These are phyloP conservation scores for Lepisosteus osseus DNA, from an alignment of 2,113 vertebrate species.

Conservation along the genomic window DNA sequence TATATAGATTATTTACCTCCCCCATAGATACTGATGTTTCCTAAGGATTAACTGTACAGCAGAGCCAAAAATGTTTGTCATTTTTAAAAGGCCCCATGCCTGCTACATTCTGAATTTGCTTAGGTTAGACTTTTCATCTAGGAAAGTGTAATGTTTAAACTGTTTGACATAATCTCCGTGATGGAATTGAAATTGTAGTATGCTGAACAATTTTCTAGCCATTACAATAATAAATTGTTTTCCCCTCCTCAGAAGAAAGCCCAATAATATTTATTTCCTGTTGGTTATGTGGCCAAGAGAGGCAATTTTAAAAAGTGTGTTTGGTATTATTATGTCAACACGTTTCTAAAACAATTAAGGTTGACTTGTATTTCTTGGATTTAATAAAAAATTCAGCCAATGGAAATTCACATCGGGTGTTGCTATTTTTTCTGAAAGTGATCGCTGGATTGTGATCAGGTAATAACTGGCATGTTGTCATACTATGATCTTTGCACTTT, in stretches of 20 bases:
- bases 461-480: no score
- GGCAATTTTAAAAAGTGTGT: no score
- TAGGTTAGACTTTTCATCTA: constrained; percentile 34
- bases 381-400: no score
- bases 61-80: constrained; percentile 42
- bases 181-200: constrained; percentile 20
- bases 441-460: no score
- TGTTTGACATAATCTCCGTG: constrained; percentile 9
- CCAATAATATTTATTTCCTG: constrained; percentile 2
- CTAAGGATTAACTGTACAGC: constrained; percentile 30
- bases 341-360: no score
- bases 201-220: constrained; percentile 1
- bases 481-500: no score
- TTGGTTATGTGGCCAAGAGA: no score
- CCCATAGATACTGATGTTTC: constrained; percentile 27
- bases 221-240: constrained; percentile 13
- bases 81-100: constrained; percentile 47
- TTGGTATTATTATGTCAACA: no score
- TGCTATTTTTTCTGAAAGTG: no score
- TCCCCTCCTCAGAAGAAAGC: constrained; percentile 12
- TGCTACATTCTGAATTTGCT: constrained; percentile 37
- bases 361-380: no score
- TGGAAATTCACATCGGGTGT: no score
- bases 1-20: constrained; percentile 39
- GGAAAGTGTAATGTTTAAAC: constrained; percentile 29